These are phyloP conservation scores for Porites lobata DNA, from an alignment of 92 coral and sea anemone species.

Conservation along the genomic window DNA sequence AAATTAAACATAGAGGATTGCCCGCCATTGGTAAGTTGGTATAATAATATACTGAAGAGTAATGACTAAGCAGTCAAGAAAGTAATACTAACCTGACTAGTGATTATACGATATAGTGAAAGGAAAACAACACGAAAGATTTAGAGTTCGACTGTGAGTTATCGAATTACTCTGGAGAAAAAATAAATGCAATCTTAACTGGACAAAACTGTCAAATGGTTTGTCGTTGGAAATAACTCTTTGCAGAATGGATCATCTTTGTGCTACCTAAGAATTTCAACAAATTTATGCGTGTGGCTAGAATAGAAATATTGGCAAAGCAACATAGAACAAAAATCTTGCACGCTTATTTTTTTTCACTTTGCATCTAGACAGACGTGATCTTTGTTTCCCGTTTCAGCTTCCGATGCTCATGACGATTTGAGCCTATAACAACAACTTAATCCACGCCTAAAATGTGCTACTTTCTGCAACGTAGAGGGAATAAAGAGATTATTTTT, in stretches of 20 bases:
- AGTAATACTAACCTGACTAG: constrained; percentile 9
- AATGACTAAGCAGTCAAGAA: neutral
- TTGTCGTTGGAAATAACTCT: neutral
- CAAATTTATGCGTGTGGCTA: neutral
- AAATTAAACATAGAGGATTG: neutral
- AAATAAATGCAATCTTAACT: neutral
- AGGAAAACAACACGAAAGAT: constrained; percentile 1
- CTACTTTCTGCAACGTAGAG: neutral
- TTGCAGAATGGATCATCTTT: neutral
- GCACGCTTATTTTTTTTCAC: neutral
- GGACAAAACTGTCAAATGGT: neutral
- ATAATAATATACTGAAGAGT: neutral
- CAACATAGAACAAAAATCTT: neutral
- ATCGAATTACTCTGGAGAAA: too few species aligned
- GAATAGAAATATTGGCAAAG: neutral
- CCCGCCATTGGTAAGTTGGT: constrained; percentile 25
- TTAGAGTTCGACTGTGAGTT: neutral
- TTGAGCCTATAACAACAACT: constrained; percentile 4
- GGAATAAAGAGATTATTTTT: neutral
- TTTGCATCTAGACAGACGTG: neutral
- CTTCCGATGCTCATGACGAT: neutral
- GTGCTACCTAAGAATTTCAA: neutral
- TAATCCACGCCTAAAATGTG: neutral
- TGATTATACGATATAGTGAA: neutral
- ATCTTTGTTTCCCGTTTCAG: neutral